Conservation (phyloP, 2,113 vertebrate species). For the Australoheros scitulus region DNA sequence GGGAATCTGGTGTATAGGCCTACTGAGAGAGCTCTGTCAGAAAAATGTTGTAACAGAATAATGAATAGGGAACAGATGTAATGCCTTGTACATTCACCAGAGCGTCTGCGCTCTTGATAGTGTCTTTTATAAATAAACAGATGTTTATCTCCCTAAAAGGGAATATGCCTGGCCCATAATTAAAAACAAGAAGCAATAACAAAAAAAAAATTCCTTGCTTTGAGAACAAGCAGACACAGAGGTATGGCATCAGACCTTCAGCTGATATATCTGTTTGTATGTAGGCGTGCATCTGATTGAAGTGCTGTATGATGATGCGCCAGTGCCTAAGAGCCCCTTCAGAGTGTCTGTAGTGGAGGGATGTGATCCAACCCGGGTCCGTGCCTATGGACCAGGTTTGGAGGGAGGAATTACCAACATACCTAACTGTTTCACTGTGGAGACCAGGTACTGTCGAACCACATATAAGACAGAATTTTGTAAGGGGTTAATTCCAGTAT, state of each 20-base stretch:
- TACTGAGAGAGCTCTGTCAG: slow-evolving; percentile 61
- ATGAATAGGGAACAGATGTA: slow-evolving; percentile 68
- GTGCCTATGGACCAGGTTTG: slow-evolving; percentile 90
- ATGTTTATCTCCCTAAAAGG: slow-evolving; percentile 67
- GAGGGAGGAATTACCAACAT: slow-evolving; percentile 91
- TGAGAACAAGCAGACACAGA: not conserved
- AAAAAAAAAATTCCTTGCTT: slow-evolving; percentile 21
- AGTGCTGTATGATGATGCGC: slow-evolving; percentile 87
- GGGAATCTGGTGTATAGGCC: slow-evolving; percentile 50
- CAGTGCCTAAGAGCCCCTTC: slow-evolving; percentile 92
- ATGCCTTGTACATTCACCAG: slow-evolving; percentile 49
- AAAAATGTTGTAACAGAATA: slow-evolving; percentile 65
- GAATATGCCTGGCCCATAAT: slow-evolving; percentile 44
- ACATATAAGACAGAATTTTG: not conserved
- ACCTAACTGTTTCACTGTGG: slow-evolving; percentile 94
- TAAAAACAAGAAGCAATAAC: slow-evolving; percentile 25
- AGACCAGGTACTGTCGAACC: slow-evolving; percentile 75
- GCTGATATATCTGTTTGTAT: slow-evolving; percentile 19
- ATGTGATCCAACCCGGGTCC: slow-evolving; percentile 89
- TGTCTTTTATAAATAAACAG: slow-evolving; percentile 65
- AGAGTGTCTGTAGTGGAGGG: slow-evolving; percentile 90
- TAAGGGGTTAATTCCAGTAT: not conserved
- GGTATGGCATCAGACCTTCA: not conserved
- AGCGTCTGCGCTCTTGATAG: slow-evolving; percentile 39
- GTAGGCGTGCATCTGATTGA: slow-evolving; percentile 91